Evolutionary conservation across 2,113 vertebrate genomes (phyloP), one percentile per base, ranked within the genome.

Genomic region (Brachyistius frenatus): DNA sequence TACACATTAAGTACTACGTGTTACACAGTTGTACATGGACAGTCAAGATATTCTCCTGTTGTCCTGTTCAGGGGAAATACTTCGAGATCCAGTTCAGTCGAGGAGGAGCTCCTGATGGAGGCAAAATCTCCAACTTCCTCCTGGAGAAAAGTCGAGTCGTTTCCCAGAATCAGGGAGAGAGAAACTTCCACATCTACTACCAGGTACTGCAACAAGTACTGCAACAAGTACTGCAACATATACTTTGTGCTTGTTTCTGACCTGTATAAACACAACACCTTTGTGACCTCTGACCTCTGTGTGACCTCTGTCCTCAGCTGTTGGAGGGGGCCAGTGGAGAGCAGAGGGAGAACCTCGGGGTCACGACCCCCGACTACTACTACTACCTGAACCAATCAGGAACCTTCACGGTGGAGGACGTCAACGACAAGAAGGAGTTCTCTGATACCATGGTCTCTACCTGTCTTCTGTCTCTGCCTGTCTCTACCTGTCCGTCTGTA

Each of bases 51-150:
- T 6, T 44, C 41, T 44, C 2, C 13, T 9, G 9, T 44, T 10
- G 7, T 47, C 23, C 23, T 23, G 23, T 86, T 37, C 89, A 96
- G 96, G 96, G 96, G 10, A 96, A 96, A 71, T 96, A 96, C 80
- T 96, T 96, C 82, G 96, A 96, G 93, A 96, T 96, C 84, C 96
- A 96, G 93, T 96, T 96, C 86, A 95, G 96, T 66, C 93, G 94
- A 0, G 96, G 96, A 1, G 96, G 96, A 52, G 95, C 95, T 63
- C 96, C 96, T 0, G 95, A 96, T 11, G 96, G 96, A 46, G 96
- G 96, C 2, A 95, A 94, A 49, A 96, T 96, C 70, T 96, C 94
- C 66, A 96, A 96, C 90, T 96, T 96, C 56, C 89, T 96, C 16
- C 72, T 96, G 86, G 96, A 96, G 86, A 96, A 96, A 74, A 96